A percentile compares a stretch with the other conserved stretches of the same genome.
Evolutionary conservation across 2,888 invertebrate genomes (phyloP).

Genomic region (Neria commutata): DNA sequence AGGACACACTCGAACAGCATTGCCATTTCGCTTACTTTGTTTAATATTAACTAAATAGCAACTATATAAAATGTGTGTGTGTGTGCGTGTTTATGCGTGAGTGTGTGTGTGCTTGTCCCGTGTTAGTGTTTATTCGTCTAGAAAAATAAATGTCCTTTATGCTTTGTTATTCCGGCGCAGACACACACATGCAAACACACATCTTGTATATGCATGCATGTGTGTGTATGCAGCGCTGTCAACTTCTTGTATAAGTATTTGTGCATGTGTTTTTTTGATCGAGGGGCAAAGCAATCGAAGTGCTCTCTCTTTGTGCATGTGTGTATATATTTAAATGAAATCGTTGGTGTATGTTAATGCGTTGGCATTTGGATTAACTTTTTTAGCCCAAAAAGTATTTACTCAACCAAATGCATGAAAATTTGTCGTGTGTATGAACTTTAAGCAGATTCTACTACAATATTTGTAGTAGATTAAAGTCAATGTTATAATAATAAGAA

Average conservation of each 20-base stretch:
- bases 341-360: slow-evolving; percentile 1
- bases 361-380: slow-evolving; percentile 7
- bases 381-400: too few relatives aligned
- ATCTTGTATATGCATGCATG: too few relatives aligned
- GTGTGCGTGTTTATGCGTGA: background rate
- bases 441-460: too few relatives aligned
- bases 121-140: background rate
- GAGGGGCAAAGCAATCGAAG: too few relatives aligned
- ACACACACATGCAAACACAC: too few relatives aligned
- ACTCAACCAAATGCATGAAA: too few relatives aligned
- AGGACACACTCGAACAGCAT: background rate
- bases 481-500: too few relatives aligned
- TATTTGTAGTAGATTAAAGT: too few relatives aligned
- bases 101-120: background rate
- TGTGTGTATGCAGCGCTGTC: too few relatives aligned
- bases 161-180: slow-evolving; percentile 2
- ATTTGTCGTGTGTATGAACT: too few relatives aligned
- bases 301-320: background rate
- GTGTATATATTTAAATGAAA: background rate
- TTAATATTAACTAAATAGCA: slow-evolving; percentile 4
- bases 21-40: background rate
- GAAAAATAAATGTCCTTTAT: background rate
- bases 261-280: too few relatives aligned
- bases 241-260: too few relatives aligned
- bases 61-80: slow-evolving; percentile 2